phyloP scores from a whole-genome alignment of 2,797 vertebrate species.

The Miichthys miiuy region DNA sequence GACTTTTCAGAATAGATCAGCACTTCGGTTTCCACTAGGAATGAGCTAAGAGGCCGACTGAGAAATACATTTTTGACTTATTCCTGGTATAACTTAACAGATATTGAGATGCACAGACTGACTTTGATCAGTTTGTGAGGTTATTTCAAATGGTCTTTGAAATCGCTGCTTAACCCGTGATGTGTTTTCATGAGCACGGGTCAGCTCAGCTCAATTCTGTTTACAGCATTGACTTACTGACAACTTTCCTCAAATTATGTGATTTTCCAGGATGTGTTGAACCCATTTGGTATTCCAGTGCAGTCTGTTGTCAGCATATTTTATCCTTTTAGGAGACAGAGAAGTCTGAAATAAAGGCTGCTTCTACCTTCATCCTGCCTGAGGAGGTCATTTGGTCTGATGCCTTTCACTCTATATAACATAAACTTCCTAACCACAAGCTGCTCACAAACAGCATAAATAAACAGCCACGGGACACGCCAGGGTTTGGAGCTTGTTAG shows the following conservation, averaged over 20 bases:
- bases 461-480: constrained; percentile 70
- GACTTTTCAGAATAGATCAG: background rate
- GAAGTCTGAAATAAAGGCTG: constrained; percentile 17
- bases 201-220: background rate
- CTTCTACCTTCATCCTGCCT: constrained; percentile 35
- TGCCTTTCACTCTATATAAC: constrained; percentile 64
- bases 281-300: background rate
- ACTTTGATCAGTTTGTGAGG: background rate
- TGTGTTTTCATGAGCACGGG: background rate
- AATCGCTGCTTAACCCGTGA: background rate
- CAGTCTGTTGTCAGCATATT: constrained; percentile 10
- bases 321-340: constrained; percentile 19
- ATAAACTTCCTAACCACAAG: constrained; percentile 70
- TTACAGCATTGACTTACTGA: constrained; percentile 16
- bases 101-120: background rate
- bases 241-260: constrained; percentile 9
- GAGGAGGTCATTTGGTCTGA: constrained; percentile 66
- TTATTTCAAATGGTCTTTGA: background rate
- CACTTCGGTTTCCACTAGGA: constrained; percentile 1
- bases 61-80: background rate
- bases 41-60: background rate
- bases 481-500: constrained; percentile 65
- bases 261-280: constrained; percentile 7
- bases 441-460: constrained; percentile 73
- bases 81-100: background rate